phyloP scores from a whole-genome alignment of 2,888 invertebrate species.

The Petrolisthes manimaculis region DNA sequence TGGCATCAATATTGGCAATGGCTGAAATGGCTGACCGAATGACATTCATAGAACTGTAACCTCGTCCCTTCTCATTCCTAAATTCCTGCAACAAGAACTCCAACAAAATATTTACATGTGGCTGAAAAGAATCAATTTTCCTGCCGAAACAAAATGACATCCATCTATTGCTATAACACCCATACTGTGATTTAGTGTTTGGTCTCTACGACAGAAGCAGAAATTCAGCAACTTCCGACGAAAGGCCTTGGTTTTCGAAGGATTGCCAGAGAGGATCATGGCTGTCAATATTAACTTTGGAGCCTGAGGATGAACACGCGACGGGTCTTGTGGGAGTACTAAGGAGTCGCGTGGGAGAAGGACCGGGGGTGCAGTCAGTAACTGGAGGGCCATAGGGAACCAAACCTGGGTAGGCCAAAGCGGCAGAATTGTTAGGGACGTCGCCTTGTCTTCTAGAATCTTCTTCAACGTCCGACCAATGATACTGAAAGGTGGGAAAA shows the following conservation, averaged over 20 bases:
- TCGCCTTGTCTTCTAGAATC: conserved; percentile 9
- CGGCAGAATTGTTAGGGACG: not conserved
- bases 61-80: not conserved
- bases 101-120: conserved; percentile 11
- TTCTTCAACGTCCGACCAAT: not conserved
- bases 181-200: conserved; percentile 9
- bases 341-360: not conserved
- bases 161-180: not conserved
- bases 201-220: not conserved
- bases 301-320: not conserved
- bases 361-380: not conserved
- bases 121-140: conserved; percentile 1
- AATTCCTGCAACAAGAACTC: not conserved
- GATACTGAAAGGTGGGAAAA: conserved; percentile 12
- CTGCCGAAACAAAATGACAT: not conserved
- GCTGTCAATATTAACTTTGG: not conserved
- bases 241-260: conserved; percentile 20
- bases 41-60: not conserved
- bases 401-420: conserved; percentile 8
- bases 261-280: not conserved
- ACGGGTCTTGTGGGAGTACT: not conserved
- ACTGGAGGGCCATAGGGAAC: not conserved
- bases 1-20: no score
- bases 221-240: conserved; percentile 8
- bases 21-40: not conserved